Base-by-base conservation (phyloP, 2,888 invertebrate genomes). In the Phyto melanocephala region DNA sequence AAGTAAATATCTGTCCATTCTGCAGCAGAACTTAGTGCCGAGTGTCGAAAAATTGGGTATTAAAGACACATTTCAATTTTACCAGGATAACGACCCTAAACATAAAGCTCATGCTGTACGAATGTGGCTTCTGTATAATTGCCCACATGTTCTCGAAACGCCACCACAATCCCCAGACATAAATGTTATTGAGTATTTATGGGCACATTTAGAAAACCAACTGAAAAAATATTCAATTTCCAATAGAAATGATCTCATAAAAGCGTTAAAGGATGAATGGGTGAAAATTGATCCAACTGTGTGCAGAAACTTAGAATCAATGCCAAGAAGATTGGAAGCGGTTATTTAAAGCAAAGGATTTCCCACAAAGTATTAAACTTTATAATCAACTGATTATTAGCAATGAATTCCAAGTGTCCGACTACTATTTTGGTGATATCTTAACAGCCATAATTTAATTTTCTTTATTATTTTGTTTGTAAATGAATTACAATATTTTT, bases 71-170 rank as follows among this genome's bases (percentile, higher is more conserved):
- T 54, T 28, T 13, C 22, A 24, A 5, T 50, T 50, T n/a, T n/a
- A n/a, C n/a, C n/a, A n/a, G n/a, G n/a, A n/a, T n/a, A n/a, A n/a
- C n/a, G n/a, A n/a, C n/a, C n/a, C n/a, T n/a, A n/a, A n/a, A n/a
- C 76, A 80, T 35, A 80, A 75, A 24, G 71, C 71, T 5, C 45
- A 75, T 45, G 28, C 20, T 42, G 60, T 75, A 11, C 71, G 60
- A 33, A 47, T 74, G 20, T 85, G 85, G 81, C 35, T 84, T 13
- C 62, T 84, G 3, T 83, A 75, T 7, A 81, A 84, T 20, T 85
- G 68, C 37, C 74, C 62, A 22, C 76, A 77, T 37, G 77, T 80
- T 1, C 54, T 79, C 24, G 54, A 82, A 22, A 50, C 10, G 11
- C 11, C 50, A 20, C 22, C n/a, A n/a, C n/a, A n/a, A n/a, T n/a